These are phyloP conservation scores for Aptenodytes forsteri DNA, from an alignment of 2,113 vertebrate genomes.

Conservation along the genomic window DNA sequence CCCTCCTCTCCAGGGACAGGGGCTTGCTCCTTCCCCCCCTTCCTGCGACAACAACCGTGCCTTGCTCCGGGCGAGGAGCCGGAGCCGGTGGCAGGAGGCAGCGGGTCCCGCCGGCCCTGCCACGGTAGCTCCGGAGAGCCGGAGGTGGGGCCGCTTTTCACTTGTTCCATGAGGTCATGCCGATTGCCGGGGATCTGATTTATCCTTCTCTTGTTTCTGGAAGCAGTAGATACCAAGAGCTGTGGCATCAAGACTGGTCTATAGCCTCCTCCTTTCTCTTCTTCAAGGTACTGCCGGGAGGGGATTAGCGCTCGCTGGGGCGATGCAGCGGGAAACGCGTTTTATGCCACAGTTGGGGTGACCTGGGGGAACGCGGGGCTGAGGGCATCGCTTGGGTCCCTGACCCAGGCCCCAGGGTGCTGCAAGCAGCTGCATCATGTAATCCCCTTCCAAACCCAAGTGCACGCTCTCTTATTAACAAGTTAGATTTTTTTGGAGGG, in stretches of 20 bases:
- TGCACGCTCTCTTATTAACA: not conserved
- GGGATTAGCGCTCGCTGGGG: not conserved
- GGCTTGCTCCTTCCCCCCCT: not conserved
- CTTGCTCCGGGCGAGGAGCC: not conserved
- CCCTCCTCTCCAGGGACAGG: not conserved
- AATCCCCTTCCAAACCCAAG: not conserved
- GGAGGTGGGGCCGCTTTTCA: not conserved
- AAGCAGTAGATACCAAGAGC: not conserved
- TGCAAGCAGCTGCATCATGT: not conserved
- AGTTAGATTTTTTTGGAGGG: not conserved
- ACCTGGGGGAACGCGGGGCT: not conserved
- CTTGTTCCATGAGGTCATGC: not conserved
- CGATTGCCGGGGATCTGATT: not conserved
- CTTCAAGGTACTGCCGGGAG: not conserved
- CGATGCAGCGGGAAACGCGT: fast-evolving
- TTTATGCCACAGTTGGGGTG: fast-evolving
- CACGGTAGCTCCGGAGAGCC: not conserved
- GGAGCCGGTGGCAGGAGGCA: not conserved
- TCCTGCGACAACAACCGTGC: fast-evolving
- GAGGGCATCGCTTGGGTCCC: not conserved
- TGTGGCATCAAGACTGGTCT: not conserved
- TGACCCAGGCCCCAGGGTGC: not conserved
- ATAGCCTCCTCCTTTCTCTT: not conserved
- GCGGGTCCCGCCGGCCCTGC: not conserved
- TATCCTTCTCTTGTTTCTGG: not conserved